A percentile compares a stretch with the other conserved stretches of the same genome.
These are phyloP conservation scores for Eubasilissa splendida DNA, from an alignment of 2,888 invertebrate species.

Conservation along the genomic window DNA sequence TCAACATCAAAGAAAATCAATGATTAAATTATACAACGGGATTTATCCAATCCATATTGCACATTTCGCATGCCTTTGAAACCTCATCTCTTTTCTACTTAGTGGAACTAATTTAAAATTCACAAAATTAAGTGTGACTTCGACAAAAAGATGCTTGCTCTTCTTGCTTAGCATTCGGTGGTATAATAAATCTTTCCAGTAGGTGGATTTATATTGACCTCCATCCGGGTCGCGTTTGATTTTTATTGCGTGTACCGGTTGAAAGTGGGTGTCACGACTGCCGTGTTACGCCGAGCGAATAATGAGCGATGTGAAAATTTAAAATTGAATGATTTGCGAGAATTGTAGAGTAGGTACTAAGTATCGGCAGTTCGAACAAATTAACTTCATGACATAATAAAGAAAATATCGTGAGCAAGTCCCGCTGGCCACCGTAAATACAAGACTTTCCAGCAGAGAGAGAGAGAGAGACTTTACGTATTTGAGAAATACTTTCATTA, in stretches of 20 bases:
- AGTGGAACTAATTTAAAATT: neutral
- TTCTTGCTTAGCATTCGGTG: neutral
- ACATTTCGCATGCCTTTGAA: too few relatives aligned
- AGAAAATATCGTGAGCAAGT: neutral
- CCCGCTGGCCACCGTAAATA: neutral
- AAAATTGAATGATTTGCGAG: slow-evolving; percentile 39
- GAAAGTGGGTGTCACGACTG: slow-evolving; percentile 34
- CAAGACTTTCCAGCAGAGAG: too few relatives aligned
- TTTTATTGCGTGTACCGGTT: slow-evolving; percentile 18
- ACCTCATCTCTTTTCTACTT: neutral
- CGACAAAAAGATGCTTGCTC: neutral
- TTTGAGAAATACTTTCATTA: too few relatives aligned
- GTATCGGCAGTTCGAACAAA: neutral
- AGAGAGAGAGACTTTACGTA: too few relatives aligned
- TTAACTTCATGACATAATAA: slow-evolving; percentile 28
- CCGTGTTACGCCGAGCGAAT: slow-evolving; percentile 44
- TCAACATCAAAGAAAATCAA: neutral
- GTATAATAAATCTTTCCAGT: neutral
- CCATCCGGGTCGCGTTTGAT: neutral
- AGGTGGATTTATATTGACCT: neutral
- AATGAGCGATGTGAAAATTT: slow-evolving; percentile 40
- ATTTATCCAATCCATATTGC: neutral
- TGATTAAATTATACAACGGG: neutral
- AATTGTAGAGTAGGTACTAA: neutral
- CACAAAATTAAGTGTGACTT: neutral